Evolutionary conservation across 2,888 invertebrate species (phyloP), one percentile per base, ranked within the genome.

Genomic region (Scaptodrosophila latifasciaeformis): DNA sequence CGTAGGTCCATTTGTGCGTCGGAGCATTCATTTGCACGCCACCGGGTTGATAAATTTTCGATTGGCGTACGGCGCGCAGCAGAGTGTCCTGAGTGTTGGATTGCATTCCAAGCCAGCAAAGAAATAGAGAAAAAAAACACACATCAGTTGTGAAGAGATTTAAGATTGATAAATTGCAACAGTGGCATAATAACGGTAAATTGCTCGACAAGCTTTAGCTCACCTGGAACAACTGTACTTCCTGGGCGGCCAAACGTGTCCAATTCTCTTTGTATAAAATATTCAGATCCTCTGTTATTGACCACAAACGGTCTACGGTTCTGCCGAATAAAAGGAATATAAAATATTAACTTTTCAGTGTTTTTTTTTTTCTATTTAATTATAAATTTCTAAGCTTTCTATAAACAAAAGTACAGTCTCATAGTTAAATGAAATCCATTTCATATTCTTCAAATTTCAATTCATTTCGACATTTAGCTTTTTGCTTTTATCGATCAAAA

Each of bases 181-280:
- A 35, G 2, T 24, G 42, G 9, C n/a, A 3, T 27, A 6, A 18
- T 39, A 2, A 9, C n/a, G 57, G 46, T 52, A n/a, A 18, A 46
- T 46, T 58, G 56, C n/a, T n/a, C n/a, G n/a, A n/a, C n/a, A n/a
- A n/a, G 37, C 18, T n/a, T 5, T 13, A 9, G 9, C 67, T 88
- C 70, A 92, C 91, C 87, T 96, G 94, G 83, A 95, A 95, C 79
- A 92, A 91, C 85, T 93, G 89, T 68, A 97, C 93, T 86, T 95
- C 94, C 66, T 92, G 91, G n/a, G 95, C 93, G 0, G 96, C 96
- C 62, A 94, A 85, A 65, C 92, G 89, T 12, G 96, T 96, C 96
- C 96, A 97, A 86, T 96, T 96, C 77, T 94, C 93, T 80, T 94
- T 92, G 84, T 96, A 95, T 52, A 97, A 88, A 70, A 96, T 94